Conservation (phyloP, 2,888 invertebrate species). For the Coelinius sp. region DNA sequence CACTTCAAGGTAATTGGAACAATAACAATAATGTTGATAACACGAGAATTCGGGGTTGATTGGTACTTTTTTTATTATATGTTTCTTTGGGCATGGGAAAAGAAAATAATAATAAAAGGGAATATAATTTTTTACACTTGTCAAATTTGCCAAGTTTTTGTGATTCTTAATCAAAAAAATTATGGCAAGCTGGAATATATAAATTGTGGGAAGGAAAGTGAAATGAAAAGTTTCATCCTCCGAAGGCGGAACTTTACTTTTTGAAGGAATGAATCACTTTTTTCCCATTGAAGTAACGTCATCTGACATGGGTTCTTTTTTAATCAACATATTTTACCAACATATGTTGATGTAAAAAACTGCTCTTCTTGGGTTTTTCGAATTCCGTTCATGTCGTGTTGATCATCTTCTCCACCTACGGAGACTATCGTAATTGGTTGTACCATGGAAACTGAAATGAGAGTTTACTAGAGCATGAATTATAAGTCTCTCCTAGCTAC, state of each 20-base stretch:
- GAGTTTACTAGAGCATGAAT: too few relatives aligned
- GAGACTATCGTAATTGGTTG: too few relatives aligned
- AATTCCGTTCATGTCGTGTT: too few relatives aligned
- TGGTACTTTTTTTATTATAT: not conserved
- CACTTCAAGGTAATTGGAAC: conserved; percentile 5
- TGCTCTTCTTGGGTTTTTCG: too few relatives aligned
- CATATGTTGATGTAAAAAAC: too few relatives aligned
- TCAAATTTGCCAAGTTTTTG: not conserved
- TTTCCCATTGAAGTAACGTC: not conserved
- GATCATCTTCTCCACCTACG: too few relatives aligned
- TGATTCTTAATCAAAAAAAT: not conserved
- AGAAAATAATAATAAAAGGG: not conserved
- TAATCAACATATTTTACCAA: too few relatives aligned
- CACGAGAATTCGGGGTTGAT: not conserved
- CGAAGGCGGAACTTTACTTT: not conserved
- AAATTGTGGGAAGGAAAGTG: not conserved
- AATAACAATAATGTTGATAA: conserved; percentile 11
- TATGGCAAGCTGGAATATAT: not conserved
- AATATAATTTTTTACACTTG: not conserved
- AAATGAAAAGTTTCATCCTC: not conserved
- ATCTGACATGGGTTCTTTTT: too few relatives aligned
- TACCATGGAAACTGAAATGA: too few relatives aligned
- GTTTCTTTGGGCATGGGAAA: not conserved
- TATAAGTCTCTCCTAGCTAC: too few relatives aligned
- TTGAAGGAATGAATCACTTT: not conserved